phyloP scores from a whole-genome alignment of 2,113 vertebrate species.

The Nesogale talazaci region DNA sequence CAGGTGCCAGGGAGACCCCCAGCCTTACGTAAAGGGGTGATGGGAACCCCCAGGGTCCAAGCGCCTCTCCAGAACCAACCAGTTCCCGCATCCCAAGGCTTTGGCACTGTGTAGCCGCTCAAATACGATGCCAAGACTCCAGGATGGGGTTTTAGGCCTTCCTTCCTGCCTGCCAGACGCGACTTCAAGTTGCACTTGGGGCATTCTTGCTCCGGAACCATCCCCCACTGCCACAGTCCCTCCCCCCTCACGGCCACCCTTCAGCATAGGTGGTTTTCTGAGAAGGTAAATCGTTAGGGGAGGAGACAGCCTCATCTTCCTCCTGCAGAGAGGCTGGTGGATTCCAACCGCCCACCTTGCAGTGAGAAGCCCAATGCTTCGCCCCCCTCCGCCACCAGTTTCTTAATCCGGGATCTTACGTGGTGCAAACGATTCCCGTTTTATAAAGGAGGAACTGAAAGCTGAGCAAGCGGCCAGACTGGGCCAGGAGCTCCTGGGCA shows the following conservation, averaged over 20 bases:
- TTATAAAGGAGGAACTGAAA: neutral
- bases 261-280: no score
- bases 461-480: neutral
- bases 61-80: neutral
- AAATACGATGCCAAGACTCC: no score
- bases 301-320: no score
- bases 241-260: no score
- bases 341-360: no score
- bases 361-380: no score
- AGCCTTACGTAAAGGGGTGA: neutral
- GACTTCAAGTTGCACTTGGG: neutral
- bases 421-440: neutral
- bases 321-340: no score
- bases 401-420: neutral
- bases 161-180: neutral
- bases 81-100: no score
- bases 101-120: no score
- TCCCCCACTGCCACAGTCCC: no score
- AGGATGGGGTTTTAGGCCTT: neutral
- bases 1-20: neutral
- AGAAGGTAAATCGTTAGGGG: no score
- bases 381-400: no score
- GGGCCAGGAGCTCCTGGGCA: neutral
- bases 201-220: neutral
- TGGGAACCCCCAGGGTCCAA: fast-evolving